Conservation (phyloP, 2,113 vertebrate genomes). For the Psilopogon haemacephalus region DNA sequence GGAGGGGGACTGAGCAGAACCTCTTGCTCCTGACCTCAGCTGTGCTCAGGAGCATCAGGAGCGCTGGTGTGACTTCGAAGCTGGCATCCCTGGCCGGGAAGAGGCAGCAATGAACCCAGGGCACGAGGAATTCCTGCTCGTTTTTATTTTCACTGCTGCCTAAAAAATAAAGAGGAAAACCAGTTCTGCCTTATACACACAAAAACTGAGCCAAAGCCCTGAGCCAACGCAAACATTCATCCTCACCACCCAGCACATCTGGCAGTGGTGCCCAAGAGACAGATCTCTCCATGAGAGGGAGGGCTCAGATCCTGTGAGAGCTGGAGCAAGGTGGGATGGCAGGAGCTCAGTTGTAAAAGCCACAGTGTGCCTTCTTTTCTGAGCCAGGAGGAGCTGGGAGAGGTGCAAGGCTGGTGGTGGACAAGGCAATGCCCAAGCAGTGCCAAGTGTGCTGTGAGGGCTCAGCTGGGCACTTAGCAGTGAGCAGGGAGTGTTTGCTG, state of each 20-base stretch:
- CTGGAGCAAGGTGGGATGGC: neutral
- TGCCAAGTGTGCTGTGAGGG: neutral
- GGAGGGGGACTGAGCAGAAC: neutral
- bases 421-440: fast-evolving
- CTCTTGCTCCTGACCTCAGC: fast-evolving
- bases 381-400: neutral
- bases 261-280: neutral
- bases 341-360: neutral
- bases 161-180: conserved; percentile 49
- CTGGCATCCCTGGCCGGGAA: neutral
- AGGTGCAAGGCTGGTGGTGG: fast-evolving
- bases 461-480: neutral
- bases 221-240: neutral
- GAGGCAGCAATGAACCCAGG: neutral
- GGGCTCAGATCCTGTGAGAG: neutral
- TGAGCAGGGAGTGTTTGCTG: neutral
- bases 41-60: fast-evolving
- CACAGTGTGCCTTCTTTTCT: neutral
- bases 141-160: conserved; percentile 42
- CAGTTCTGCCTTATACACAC: conserved; percentile 42
- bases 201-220: neutral
- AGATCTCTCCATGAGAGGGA: neutral
- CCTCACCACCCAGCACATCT: neutral
- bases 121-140: neutral
- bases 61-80: fast-evolving